Base-by-base conservation (phyloP, 2,797 vertebrate species). In the Fundulus diaphanus region DNA sequence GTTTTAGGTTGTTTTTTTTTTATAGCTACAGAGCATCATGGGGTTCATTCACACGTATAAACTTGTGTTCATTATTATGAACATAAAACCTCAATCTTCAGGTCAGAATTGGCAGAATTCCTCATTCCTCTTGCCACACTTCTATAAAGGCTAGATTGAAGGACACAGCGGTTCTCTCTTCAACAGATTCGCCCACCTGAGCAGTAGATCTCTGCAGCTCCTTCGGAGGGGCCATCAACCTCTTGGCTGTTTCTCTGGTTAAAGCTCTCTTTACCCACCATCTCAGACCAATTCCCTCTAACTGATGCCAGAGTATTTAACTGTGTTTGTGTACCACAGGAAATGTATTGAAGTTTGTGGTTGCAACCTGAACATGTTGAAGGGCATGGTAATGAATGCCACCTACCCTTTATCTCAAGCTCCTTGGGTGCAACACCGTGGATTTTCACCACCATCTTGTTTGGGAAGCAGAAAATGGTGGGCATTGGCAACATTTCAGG, bases 371-470 rank as follows among this genome's bases (percentile, higher is more conserved):
- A 63, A 35, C 35, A 63, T 63, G 27, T 37, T 63, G 4, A 63
- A 63, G 18, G 3, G 1, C 33, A 1, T 1, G 4, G 16, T 42
- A n/a, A 9, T 15, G 20, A 67, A 59, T 35, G 33, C 54, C 3
- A 71, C 69, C 3, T 51, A 85, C 87, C 73, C 35, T 84, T 88
- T 37, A 92, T 27, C 70, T 78, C 73, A 57, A 90, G 33, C 2
- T 70, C 3, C 35, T 77, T 77, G 48, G 51, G 51, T 61, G 71
- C 11, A 9, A 76, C 13, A 0, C 71, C 74, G 46, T 44, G 7
- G 22, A 90, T 40, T 0, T 82, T 88, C 7, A 84, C 51, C 65
- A 86, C 68, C 85, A 91, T 89, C 22, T 63, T 73, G 49, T 68
- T 67, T 15, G 61, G 48, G 29, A 79, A 76, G 76, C 90, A 90